Conservation (phyloP, 2,888 invertebrate genomes). For the Protophormia terraenovae region DNA sequence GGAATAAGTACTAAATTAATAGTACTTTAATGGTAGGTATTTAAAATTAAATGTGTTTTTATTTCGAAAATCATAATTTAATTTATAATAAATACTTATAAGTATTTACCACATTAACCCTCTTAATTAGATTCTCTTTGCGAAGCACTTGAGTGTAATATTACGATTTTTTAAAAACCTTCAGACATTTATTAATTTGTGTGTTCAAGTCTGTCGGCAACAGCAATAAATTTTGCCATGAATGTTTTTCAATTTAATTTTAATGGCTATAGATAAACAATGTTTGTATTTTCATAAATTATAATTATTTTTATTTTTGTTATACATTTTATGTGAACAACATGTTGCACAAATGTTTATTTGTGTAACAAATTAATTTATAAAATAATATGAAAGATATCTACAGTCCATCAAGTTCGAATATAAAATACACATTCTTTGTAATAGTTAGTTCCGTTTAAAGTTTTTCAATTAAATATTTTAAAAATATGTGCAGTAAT, state of each 20-base stretch:
- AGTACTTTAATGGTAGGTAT: background rate
- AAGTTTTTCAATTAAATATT: no score
- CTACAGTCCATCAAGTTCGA: no score
- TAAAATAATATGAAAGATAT: no score
- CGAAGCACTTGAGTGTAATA: background rate
- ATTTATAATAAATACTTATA: background rate
- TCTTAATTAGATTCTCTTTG: background rate
- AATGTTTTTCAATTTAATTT: background rate
- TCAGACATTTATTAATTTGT: background rate
- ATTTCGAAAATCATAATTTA: background rate
- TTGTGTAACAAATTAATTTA: background rate
- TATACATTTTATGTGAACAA: background rate
- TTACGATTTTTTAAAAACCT: background rate
- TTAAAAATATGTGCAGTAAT: no score
- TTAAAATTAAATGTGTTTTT: background rate
- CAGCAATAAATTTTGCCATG: background rate
- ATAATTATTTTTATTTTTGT: background rate
- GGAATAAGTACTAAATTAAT: background rate
- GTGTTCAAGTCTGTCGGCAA: background rate
- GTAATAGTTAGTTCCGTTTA: no score
- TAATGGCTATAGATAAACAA: background rate
- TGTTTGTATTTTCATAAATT: background rate
- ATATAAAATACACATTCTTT: no score
- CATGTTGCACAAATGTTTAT: background rate
- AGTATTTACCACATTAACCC: background rate